Percentiles rank a stretch among this genome's conserved stretches.
phyloP scores from a whole-genome alignment of 2,113 vertebrate genomes.

The Rhadina sibilatrix region DNA sequence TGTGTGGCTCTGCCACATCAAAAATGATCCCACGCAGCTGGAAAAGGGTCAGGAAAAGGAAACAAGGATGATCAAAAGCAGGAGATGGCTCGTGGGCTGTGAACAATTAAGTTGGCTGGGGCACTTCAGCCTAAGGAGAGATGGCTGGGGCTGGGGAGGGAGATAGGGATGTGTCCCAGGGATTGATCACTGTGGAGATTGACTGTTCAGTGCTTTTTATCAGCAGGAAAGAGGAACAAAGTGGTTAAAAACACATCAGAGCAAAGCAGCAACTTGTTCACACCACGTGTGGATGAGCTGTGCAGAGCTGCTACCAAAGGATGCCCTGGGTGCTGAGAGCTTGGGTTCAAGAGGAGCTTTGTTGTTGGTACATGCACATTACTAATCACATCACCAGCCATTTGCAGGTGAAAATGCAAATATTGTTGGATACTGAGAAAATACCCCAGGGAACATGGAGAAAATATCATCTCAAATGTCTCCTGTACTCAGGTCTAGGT shows the following conservation, averaged over 20 bases:
- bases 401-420: neutral
- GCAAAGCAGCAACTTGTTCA: neutral
- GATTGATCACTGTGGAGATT: neutral
- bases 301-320: neutral
- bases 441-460: neutral
- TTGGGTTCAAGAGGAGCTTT: neutral
- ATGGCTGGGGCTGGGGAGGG: neutral
- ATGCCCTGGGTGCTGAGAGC: neutral
- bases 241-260: neutral
- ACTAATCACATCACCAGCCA: too few relatives aligned
- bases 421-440: neutral
- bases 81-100: neutral
- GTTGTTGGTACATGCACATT: neutral
- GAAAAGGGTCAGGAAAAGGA: constrained; percentile 7
- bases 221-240: neutral
- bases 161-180: neutral
- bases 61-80: constrained; percentile 3
- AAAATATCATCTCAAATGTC: neutral
- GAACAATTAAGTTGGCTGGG: neutral
- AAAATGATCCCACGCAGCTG: neutral
- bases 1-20: constrained; percentile 12
- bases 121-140: neutral
- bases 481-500: neutral
- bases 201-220: neutral
- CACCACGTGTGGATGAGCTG: neutral